phyloP scores from a whole-genome alignment of 2,113 vertebrate genomes.

The Sphyrna mokarran region DNA sequence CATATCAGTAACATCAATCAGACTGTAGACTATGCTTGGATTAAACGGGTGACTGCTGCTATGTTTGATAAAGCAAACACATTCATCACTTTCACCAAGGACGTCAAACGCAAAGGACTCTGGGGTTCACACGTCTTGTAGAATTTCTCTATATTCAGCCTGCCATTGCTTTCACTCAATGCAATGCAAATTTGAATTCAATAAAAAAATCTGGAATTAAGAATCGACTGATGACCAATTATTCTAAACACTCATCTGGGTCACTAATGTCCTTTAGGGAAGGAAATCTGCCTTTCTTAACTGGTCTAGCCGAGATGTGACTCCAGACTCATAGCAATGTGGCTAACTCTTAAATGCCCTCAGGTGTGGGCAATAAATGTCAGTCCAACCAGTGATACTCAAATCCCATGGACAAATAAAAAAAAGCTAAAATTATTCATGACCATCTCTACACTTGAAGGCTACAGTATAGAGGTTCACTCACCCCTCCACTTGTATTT shows the following conservation, averaged over 20 bases:
- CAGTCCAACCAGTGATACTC: too few relatives aligned
- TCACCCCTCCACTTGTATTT: background rate
- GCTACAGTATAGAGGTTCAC: background rate
- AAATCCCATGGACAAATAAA: too few relatives aligned
- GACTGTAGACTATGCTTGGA: background rate
- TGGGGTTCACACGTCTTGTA: background rate
- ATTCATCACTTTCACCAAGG: constrained; percentile 14
- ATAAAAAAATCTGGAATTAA: too few relatives aligned
- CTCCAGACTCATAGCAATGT: too few relatives aligned
- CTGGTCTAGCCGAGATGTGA: too few relatives aligned
- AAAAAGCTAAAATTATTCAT: background rate
- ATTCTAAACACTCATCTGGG: too few relatives aligned
- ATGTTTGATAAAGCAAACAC: constrained; percentile 15
- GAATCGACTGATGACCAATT: too few relatives aligned
- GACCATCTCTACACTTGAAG: background rate
- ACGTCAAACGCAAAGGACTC: background rate
- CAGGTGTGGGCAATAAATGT: too few relatives aligned
- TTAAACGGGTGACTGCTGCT: constrained; percentile 14
- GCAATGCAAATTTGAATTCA: background rate
- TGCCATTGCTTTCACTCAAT: background rate
- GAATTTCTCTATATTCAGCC: background rate
- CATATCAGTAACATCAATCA: constrained; percentile 27
- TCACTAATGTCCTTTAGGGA: too few relatives aligned
- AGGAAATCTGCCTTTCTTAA: too few relatives aligned
- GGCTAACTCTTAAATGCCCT: too few relatives aligned